Conservation (phyloP, 2,888 invertebrate genomes). For the Phanerotoma sp. region DNA sequence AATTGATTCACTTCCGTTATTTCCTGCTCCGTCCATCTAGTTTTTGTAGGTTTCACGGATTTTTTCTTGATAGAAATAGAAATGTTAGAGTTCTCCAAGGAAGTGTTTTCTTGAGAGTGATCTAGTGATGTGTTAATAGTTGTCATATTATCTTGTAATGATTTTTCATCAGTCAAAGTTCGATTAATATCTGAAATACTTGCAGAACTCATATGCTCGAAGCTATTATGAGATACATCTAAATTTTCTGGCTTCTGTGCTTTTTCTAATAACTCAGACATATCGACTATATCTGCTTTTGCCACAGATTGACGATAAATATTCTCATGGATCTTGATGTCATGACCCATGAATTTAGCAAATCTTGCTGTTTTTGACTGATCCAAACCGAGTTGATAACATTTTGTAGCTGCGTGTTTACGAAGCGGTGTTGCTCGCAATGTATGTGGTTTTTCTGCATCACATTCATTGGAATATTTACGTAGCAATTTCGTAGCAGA, state of each 20-base stretch:
- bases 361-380: conserved; percentile 16
- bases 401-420: conserved; percentile 28
- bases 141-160: too few species aligned
- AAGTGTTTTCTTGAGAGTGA: too few species aligned
- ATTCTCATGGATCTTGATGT: conserved; percentile 9
- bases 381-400: conserved; percentile 21
- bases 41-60: too few species aligned
- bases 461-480: conserved; percentile 8
- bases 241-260: conserved; percentile 15
- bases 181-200: too few species aligned
- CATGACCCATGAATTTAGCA: conserved; percentile 30
- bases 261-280: conserved; percentile 34
- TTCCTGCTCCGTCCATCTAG: too few species aligned
- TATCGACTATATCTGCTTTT: conserved; percentile 32
- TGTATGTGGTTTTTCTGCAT: conserved; percentile 19
- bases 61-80: too few species aligned
- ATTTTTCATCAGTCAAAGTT: too few species aligned
- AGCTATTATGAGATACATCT: background rate
- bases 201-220: background rate
- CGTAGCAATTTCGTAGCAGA: conserved; percentile 19
- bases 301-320: conserved; percentile 30
- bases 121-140: too few species aligned
- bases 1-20: too few species aligned
- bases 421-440: conserved; percentile 26
- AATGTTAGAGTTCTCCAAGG: too few species aligned